These are phyloP conservation scores for Diploscapter pachys DNA, from an alignment of 1,140 invertebrate species.

Conservation along the genomic window DNA sequence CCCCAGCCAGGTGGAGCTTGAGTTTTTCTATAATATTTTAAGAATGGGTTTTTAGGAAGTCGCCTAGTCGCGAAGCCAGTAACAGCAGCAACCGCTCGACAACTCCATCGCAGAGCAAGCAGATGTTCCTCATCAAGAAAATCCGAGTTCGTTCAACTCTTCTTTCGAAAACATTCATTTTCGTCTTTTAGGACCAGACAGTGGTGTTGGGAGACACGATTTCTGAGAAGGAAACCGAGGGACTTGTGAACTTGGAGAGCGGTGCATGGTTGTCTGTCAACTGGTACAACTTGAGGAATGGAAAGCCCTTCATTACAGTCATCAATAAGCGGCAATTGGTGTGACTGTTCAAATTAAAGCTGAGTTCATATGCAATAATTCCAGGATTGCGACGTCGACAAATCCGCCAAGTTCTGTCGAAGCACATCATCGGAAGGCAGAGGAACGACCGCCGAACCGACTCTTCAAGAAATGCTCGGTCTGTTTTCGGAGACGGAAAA, in stretches of 20 bases:
- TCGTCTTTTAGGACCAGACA: neutral
- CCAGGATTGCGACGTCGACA: slow-evolving; percentile 24
- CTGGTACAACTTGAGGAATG: slow-evolving; percentile 37
- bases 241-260: slow-evolving; percentile 3
- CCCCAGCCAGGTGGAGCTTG: no score
- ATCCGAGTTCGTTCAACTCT: neutral
- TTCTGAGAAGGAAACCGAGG: slow-evolving; percentile 6
- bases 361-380: no score
- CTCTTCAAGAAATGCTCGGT: slow-evolving; percentile 63
- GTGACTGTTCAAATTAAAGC: no score
- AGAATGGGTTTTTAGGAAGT: no score
- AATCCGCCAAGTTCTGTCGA: slow-evolving; percentile 15
- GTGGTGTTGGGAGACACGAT: slow-evolving; percentile 9
- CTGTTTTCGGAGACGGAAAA: slow-evolving; percentile 66
- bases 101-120: slow-evolving; percentile 1
- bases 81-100: no score
- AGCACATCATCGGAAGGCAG: slow-evolving; percentile 1
- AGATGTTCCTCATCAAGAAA: slow-evolving; percentile 9
- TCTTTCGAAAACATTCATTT: no score
- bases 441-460: slow-evolving; percentile 44
- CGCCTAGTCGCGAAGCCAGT: no score
- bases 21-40: no score
- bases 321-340: slow-evolving; percentile 23
- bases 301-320: slow-evolving; percentile 36
- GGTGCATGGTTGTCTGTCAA: slow-evolving; percentile 31